These are phyloP conservation scores for Coleophora flavipennella DNA, from an alignment of 2,888 invertebrate genomes.

Conservation along the genomic window DNA sequence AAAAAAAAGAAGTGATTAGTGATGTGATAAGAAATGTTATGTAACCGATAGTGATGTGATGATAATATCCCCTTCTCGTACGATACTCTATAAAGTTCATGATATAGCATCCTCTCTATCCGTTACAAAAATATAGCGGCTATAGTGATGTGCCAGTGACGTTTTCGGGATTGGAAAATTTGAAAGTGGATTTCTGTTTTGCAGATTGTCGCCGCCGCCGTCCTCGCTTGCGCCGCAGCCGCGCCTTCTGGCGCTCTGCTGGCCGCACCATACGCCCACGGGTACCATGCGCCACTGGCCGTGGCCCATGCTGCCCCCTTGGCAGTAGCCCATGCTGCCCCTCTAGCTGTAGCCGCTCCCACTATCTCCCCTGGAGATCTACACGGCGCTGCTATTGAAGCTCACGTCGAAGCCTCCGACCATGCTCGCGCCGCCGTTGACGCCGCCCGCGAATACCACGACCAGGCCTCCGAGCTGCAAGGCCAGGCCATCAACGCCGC, in stretches of 20 bases:
- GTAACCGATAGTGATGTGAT: constrained; percentile 4
- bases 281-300: constrained; percentile 5
- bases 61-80: too few species aligned
- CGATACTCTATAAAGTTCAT: too few species aligned
- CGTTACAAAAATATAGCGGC: not conserved
- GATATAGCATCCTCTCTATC: too few species aligned
- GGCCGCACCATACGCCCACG: constrained; percentile 14
- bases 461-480: constrained; percentile 60
- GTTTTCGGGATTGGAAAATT: constrained; percentile 8
- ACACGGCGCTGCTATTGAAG: constrained; percentile 34
- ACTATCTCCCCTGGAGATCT: constrained; percentile 27
- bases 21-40: not conserved
- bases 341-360: constrained; percentile 34
- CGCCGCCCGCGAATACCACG: constrained; percentile 55
- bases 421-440: constrained; percentile 60
- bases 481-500: constrained; percentile 64
- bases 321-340: constrained; percentile 34
- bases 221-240: constrained; percentile 33
- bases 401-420: constrained; percentile 59
- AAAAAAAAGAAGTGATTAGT: not conserved
- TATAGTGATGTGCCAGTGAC: not conserved
- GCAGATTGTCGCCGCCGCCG: constrained; percentile 72
- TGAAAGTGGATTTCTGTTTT: constrained; percentile 28
- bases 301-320: constrained; percentile 21
- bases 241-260: constrained; percentile 15